A percentile compares a stretch with the other conserved stretches of the same genome.
Conservation (phyloP, 2,113 vertebrate genomes). For the Odontophorus gujanensis region DNA sequence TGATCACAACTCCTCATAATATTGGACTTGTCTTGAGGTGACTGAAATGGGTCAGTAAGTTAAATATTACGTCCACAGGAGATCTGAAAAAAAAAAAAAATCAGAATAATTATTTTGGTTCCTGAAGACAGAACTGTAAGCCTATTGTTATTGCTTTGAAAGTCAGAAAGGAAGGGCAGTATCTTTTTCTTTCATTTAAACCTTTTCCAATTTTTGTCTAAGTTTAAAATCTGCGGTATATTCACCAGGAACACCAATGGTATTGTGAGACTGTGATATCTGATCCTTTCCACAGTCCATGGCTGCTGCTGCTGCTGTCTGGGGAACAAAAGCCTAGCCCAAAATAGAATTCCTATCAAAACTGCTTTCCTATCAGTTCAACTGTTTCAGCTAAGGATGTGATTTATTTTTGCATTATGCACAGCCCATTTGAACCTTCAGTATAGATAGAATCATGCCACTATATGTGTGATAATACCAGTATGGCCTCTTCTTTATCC, state of each 20-base stretch:
- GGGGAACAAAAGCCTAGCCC: neutral
- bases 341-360: slow-evolving; percentile 25
- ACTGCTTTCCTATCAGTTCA: slow-evolving; percentile 19
- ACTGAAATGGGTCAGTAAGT: slow-evolving; percentile 34
- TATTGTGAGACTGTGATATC: neutral
- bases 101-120: neutral
- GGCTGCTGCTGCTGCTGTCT: neutral
- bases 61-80: neutral
- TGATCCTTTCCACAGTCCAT: neutral
- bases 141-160: neutral
- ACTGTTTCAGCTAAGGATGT: neutral
- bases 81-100: neutral
- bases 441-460: neutral
- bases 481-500: neutral
- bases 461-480: neutral
- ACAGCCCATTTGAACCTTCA: neutral
- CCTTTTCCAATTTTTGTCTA: neutral
- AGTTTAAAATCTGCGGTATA: neutral
- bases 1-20: neutral
- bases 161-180: neutral
- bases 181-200: neutral
- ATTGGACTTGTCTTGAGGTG: slow-evolving; percentile 28
- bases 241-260: neutral
- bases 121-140: neutral
- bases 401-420: slow-evolving; percentile 29